Percentiles rank a stretch among this genome's conserved stretches.
phyloP scores from a whole-genome alignment of 2,113 vertebrate genomes.

The Trematomus loennbergii region DNA sequence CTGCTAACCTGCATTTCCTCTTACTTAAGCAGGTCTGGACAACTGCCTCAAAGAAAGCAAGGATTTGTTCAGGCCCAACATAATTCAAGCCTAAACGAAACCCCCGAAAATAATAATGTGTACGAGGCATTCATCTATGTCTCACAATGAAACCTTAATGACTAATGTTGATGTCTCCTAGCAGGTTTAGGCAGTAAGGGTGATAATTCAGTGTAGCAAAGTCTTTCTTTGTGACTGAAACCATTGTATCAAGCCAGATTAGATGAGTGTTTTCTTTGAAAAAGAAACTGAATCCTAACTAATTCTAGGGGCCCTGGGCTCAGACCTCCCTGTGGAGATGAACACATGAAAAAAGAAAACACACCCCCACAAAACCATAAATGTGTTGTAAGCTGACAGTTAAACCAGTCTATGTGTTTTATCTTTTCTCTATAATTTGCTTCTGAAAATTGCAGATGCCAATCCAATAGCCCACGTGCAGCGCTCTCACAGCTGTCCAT shows the following conservation, averaged over 20 bases:
- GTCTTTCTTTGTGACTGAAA: background rate
- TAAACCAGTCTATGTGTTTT: background rate
- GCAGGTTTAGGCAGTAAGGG: background rate
- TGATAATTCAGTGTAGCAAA: background rate
- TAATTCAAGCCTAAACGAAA: constrained; percentile 45
- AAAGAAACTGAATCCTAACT: constrained; percentile 18
- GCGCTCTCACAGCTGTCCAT: constrained; percentile 26
- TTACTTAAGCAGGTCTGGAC: constrained; percentile 43
- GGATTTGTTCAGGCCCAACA: constrained; percentile 9
- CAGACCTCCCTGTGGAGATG: background rate
- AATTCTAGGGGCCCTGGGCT: background rate
- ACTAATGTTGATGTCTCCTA: constrained; percentile 7
- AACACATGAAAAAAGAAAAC: background rate
- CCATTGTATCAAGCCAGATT: background rate
- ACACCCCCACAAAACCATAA: background rate
- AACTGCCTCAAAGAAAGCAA: constrained; percentile 20
- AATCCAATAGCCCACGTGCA: constrained; percentile 1
- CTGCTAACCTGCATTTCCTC: background rate
- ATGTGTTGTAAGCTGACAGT: background rate
- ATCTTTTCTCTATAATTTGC: constrained; percentile 1
- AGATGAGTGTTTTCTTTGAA: background rate
- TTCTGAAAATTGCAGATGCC: constrained; percentile 31
- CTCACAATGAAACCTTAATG: constrained; percentile 18
- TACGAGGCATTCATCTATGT: constrained; percentile 14
- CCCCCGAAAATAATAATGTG: constrained; percentile 8